Evolutionary conservation across 2,797 vertebrate species (phyloP).

Genomic region (Allobates femoralis): DNA sequence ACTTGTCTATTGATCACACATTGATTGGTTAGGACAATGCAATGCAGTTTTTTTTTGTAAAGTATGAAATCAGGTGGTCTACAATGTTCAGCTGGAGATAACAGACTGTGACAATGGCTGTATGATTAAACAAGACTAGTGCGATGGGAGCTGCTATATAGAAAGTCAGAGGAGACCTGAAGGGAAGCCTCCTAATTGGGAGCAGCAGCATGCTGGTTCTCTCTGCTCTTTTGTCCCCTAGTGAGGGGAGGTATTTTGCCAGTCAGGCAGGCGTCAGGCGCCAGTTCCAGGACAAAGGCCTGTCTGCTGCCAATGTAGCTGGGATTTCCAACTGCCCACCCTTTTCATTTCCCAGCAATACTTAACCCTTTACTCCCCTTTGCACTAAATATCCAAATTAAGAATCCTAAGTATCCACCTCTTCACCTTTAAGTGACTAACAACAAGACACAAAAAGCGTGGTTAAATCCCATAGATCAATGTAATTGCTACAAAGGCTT

Average conservation of each 20-base stretch:
- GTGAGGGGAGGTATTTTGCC: constrained; percentile 55
- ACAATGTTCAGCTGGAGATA: constrained; percentile 62
- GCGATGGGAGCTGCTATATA: constrained; percentile 44
- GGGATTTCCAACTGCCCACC: constrained; percentile 74
- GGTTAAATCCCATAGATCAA: constrained; percentile 15
- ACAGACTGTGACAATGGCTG: constrained; percentile 61
- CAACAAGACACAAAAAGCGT: constrained; percentile 26
- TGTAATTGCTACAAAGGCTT: constrained; percentile 12
- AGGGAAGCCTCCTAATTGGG: constrained; percentile 58
- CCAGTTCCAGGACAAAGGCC: constrained; percentile 80
- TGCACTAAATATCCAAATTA: constrained; percentile 10
- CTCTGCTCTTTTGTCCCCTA: constrained; percentile 57
- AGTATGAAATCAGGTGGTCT: constrained; percentile 61
- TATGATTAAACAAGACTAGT: constrained; percentile 58
- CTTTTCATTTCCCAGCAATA: constrained; percentile 65
- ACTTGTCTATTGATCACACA: constrained; percentile 62
- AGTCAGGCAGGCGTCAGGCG: constrained; percentile 76
- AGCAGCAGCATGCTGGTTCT: constrained; percentile 58
- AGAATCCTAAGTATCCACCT: constrained; percentile 16
- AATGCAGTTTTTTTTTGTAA: constrained; percentile 45
- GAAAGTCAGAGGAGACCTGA: constrained; percentile 40
- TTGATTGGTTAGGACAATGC: constrained; percentile 56
- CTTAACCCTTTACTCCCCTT: constrained; percentile 75
- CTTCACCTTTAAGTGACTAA: constrained; percentile 52
- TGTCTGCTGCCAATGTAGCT: constrained; percentile 78